Percentiles rank a stretch among this genome's conserved stretches.
phyloP scores from a whole-genome alignment of 1,140 invertebrate genomes.

The Oncopodura yosiiana region DNA sequence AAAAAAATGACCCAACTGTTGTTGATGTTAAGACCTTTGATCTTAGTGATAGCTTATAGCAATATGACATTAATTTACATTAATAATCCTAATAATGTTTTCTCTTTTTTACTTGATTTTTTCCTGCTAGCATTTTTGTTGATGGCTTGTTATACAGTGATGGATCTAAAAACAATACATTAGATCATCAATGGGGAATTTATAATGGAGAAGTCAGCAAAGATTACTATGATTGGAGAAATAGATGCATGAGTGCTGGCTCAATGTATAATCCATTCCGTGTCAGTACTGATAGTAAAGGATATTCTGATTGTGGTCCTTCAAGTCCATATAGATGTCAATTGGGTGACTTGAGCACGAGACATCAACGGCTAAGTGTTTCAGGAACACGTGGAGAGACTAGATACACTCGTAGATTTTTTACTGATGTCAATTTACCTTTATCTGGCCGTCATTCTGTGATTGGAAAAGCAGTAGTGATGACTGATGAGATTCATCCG shows the following conservation, averaged over 20 bases:
- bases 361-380: conserved; percentile 60
- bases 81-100: too few relatives aligned
- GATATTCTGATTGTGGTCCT: conserved; percentile 39
- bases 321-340: conserved; percentile 42
- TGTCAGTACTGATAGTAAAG: conserved; percentile 42
- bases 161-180: conserved; percentile 68
- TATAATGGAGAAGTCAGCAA: conserved; percentile 54
- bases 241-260: conserved; percentile 70
- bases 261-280: conserved; percentile 67
- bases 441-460: conserved; percentile 64
- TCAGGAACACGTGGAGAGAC: conserved; percentile 58
- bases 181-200: conserved; percentile 58
- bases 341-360: conserved; percentile 47
- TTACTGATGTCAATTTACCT: conserved; percentile 64
- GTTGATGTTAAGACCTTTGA: neutral
- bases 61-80: conserved; percentile 1
- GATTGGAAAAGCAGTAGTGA: conserved; percentile 71
- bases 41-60: neutral
- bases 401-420: conserved; percentile 57
- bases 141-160: conserved; percentile 69
- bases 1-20: neutral
- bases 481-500: conserved; percentile 79
- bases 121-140: conserved; percentile 51
- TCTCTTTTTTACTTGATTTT: neutral
- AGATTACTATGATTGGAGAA: conserved; percentile 86